Conservation (phyloP, 2,797 vertebrate genomes). For the Mus minutoides region DNA sequence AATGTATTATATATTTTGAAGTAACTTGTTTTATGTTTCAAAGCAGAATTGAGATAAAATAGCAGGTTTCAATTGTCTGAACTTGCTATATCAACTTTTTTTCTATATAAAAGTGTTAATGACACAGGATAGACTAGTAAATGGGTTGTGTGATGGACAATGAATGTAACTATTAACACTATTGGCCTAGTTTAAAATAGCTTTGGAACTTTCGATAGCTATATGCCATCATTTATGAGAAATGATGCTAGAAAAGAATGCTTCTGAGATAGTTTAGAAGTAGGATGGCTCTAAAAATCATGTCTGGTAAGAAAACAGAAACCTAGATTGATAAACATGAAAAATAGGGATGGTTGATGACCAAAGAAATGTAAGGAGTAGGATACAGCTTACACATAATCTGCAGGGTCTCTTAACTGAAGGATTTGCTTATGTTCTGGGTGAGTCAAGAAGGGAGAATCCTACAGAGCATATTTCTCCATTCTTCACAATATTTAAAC, state of each 20-base stretch:
- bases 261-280: background rate
- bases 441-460: background rate
- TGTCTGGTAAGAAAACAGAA: background rate
- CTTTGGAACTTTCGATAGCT: background rate
- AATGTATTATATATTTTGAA: background rate
- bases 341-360: background rate
- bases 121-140: constrained; percentile 6
- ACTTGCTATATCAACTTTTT: background rate
- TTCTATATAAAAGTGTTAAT: constrained; percentile 27
- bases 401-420: background rate
- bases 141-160: background rate
- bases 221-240: background rate
- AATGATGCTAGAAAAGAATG: background rate
- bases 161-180: background rate
- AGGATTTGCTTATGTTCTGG: background rate
- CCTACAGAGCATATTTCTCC: background rate
- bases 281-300: background rate
- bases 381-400: background rate
- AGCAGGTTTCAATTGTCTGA: constrained; percentile 33
- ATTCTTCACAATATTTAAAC: background rate
- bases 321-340: background rate
- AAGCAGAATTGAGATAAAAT: constrained; percentile 27
- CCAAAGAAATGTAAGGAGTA: background rate
- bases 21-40: constrained; percentile 40
- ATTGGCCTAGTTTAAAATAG: background rate